phyloP scores from a whole-genome alignment of 2,797 vertebrate genomes.

The Melanotaenia pygmaea region DNA sequence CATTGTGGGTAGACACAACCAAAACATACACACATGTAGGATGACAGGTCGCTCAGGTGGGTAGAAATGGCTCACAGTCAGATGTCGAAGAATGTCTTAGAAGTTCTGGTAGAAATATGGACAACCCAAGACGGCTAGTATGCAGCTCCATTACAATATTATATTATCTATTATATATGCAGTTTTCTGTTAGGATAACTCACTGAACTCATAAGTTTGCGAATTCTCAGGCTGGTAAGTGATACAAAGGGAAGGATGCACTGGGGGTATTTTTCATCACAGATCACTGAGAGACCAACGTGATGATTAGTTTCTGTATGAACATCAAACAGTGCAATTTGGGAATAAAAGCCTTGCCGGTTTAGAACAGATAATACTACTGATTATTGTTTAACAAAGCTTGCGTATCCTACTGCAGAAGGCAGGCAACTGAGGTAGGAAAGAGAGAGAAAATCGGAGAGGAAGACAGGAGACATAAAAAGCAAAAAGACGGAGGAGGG shows the following conservation, averaged over 20 bases:
- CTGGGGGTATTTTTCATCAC: conserved; percentile 38
- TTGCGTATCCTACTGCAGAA: conserved; percentile 29
- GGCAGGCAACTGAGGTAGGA: conserved; percentile 19
- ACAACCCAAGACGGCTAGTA: too few species aligned
- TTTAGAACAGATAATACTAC: conserved; percentile 28
- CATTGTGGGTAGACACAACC: too few species aligned
- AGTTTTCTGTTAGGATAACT: conserved; percentile 7
- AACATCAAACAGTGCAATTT: conserved; percentile 16
- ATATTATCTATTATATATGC: conserved; percentile 4
- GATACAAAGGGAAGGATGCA: conserved; percentile 25
- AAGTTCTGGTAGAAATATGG: too few species aligned
- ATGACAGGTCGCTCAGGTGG: too few species aligned
- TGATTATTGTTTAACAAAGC: conserved; percentile 47
- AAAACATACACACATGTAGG: too few species aligned
- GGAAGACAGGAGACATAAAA: conserved; percentile 48
- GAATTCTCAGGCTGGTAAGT: conserved; percentile 34
- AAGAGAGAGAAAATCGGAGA: conserved; percentile 27
- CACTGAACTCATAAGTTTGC: conserved; percentile 10
- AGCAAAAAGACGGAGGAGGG: conserved; percentile 56
- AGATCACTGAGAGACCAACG: conserved; percentile 34
- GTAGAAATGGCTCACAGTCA: too few species aligned
- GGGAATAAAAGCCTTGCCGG: conserved; percentile 21
- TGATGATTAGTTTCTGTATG: conserved; percentile 36
- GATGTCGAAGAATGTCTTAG: too few species aligned
- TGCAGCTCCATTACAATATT: background rate